A percentile compares a stretch with the other conserved stretches of the same genome.
Conservation (phyloP, 2,113 vertebrate genomes). For the Arothron firmamentum region DNA sequence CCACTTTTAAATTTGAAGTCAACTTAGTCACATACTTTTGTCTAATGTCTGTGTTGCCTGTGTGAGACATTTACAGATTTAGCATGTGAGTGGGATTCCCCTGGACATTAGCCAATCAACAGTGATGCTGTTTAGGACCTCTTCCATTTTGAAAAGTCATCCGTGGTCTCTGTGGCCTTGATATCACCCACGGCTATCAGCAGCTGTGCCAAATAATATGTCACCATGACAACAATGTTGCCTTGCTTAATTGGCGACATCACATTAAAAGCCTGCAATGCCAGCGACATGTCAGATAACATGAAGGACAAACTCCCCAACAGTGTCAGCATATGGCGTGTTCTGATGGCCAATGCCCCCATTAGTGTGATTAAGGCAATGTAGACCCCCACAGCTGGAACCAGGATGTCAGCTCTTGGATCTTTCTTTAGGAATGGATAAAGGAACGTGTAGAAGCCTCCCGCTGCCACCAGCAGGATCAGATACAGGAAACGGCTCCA, state of each 20-base stretch:
- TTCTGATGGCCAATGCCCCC: slow-evolving; percentile 67
- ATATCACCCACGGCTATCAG: slow-evolving; percentile 76
- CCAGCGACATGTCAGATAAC: slow-evolving; percentile 74
- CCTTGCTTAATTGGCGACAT: slow-evolving; percentile 37
- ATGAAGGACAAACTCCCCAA: slow-evolving; percentile 75
- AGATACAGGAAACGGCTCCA: slow-evolving; percentile 44
- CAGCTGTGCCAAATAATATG: slow-evolving; percentile 81
- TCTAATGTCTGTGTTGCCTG: background rate
- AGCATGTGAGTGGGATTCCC: background rate
- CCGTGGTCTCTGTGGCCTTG: slow-evolving; percentile 33
- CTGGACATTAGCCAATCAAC: background rate
- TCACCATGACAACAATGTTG: slow-evolving; percentile 70
- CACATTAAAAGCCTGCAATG: slow-evolving; percentile 71
- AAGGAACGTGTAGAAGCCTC: slow-evolving; percentile 44
- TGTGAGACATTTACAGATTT: background rate
- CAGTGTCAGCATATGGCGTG: slow-evolving; percentile 1
- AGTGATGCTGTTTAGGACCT: slow-evolving; percentile 44
- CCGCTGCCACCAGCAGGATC: slow-evolving; percentile 13
- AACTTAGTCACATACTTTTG: background rate
- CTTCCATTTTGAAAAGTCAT: slow-evolving; percentile 72
- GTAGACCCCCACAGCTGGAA: slow-evolving; percentile 69
- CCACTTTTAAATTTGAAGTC: no score
- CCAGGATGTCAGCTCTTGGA: slow-evolving; percentile 43
- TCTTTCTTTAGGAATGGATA: slow-evolving; percentile 61
- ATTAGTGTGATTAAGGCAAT: slow-evolving; percentile 60